phyloP scores from a whole-genome alignment of 2,888 invertebrate genomes.

The Polydrusus tereticollis region DNA sequence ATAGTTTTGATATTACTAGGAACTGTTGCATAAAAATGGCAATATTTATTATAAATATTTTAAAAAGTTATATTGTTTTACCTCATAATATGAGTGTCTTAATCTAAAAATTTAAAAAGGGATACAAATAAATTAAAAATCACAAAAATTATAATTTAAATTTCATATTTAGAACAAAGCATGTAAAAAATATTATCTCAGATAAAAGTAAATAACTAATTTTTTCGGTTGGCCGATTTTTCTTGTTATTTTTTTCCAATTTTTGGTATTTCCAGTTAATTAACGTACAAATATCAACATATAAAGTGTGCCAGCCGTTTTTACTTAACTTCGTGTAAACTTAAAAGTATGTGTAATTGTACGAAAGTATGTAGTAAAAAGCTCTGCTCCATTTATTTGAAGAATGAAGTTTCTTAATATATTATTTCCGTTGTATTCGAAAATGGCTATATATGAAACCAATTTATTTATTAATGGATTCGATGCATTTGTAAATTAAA shows the following conservation, averaged over 20 bases:
- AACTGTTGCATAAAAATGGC: no score
- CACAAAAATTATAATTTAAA: background rate
- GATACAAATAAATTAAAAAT: background rate
- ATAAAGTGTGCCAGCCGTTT: constrained; percentile 28
- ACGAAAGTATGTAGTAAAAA: constrained; percentile 34
- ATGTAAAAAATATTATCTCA: background rate
- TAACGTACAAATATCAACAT: constrained; percentile 13
- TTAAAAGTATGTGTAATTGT: constrained; percentile 22
- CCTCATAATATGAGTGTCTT: no score
- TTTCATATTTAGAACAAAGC: background rate
- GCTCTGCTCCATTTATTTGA: constrained; percentile 38
- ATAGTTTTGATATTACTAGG: no score
- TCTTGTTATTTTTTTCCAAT: constrained; percentile 6
- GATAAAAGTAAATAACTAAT: background rate
- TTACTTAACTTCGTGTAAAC: constrained; percentile 23
- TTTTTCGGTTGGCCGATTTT: constrained; percentile 11
- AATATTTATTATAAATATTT: no score
- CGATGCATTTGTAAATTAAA: constrained; percentile 8
- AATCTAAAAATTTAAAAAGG: background rate
- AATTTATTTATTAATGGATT: constrained; percentile 8
- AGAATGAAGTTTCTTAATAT: constrained; percentile 39
- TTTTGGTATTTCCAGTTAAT: constrained; percentile 13
- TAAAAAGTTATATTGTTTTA: no score
- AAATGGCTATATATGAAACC: constrained; percentile 19
- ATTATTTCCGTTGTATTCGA: constrained; percentile 35